Conservation (phyloP, 2,113 vertebrate genomes). For the Motacilla alba region DNA sequence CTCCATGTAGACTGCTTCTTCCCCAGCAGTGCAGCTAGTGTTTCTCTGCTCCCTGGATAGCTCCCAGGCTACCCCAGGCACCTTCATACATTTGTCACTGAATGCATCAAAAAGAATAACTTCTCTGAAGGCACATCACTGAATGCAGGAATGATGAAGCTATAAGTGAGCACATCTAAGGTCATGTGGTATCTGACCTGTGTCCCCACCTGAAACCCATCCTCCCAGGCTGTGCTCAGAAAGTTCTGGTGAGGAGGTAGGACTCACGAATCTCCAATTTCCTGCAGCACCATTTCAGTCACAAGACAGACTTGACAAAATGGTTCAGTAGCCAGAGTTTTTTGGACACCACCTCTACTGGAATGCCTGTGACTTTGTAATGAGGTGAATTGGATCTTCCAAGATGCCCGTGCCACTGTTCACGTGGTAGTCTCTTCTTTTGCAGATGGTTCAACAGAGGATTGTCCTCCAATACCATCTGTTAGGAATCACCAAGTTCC, state of each 20-base stretch:
- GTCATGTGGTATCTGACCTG: not conserved
- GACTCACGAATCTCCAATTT: not conserved
- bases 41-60: not conserved
- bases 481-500: not conserved
- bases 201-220: not conserved
- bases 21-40: not conserved
- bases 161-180: not conserved
- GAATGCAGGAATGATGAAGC: not conserved
- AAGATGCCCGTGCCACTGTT: not conserved
- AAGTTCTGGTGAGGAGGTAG: too few relatives aligned
- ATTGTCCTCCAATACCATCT: too few relatives aligned
- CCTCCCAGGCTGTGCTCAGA: not conserved
- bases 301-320: not conserved
- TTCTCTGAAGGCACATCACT: fast-evolving
- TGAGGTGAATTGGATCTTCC: not conserved
- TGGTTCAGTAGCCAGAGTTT: not conserved
- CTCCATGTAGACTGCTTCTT: not conserved
- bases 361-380: not conserved
- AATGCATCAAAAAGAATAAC: not conserved
- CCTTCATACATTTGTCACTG: not conserved
- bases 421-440: fast-evolving
- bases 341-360: not conserved
- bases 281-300: not conserved
- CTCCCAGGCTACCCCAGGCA: not conserved
- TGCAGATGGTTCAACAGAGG: not conserved